phyloP scores from a whole-genome alignment of 1,140 invertebrate species.

The Papilio polytes region DNA sequence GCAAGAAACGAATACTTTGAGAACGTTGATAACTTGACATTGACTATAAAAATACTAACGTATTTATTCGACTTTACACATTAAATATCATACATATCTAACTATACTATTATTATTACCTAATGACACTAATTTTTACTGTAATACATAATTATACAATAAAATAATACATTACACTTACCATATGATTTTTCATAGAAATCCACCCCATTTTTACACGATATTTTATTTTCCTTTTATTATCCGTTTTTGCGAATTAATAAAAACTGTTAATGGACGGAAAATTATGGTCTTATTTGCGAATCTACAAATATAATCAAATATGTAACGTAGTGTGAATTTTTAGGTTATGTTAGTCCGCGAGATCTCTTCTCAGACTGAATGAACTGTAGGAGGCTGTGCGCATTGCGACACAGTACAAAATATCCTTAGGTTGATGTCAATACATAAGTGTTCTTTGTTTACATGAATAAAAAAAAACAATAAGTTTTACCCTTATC shows the following conservation, averaged over 20 bases:
- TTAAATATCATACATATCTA: background rate
- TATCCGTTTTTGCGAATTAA: slow-evolving; percentile 61
- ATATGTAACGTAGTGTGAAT: slow-evolving; percentile 41
- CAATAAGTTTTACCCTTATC: background rate
- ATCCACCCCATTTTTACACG: slow-evolving; percentile 79
- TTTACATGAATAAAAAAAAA: slow-evolving; percentile 18
- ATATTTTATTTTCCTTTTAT: slow-evolving; percentile 66
- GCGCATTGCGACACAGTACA: slow-evolving; percentile 77
- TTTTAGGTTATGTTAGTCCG: slow-evolving; percentile 72
- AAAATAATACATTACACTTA: no score
- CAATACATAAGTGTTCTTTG: slow-evolving; percentile 11
- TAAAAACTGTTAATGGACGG: slow-evolving; percentile 30
- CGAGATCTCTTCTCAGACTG: slow-evolving; percentile 78
- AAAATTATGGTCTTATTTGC: slow-evolving; percentile 27
- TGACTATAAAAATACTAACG: background rate
- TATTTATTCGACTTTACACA: background rate
- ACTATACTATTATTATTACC: background rate
- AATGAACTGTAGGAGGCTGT: slow-evolving; percentile 73
- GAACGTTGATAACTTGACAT: background rate
- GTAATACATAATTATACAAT: background rate
- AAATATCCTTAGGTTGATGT: slow-evolving; percentile 47
- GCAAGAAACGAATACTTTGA: background rate
- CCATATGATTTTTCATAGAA: slow-evolving; percentile 81
- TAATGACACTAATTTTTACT: background rate
- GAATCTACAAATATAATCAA: slow-evolving; percentile 35